Evolutionary conservation across 2,113 vertebrate genomes (phyloP).

Genomic region (Telmatochromis brichardi): DNA sequence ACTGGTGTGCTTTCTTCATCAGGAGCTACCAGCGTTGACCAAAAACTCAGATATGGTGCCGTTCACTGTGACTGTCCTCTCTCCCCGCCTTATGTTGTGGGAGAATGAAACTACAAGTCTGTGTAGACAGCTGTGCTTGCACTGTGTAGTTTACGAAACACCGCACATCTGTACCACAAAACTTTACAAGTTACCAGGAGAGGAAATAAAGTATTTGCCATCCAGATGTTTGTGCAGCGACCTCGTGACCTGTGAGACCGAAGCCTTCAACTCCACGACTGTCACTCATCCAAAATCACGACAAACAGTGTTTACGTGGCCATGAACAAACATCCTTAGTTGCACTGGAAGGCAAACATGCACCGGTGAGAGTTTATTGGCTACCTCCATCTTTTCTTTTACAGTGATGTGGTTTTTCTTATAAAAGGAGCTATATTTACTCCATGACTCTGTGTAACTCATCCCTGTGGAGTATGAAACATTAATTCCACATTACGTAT

Average conservation of each 20-base stretch:
- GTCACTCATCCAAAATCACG: not conserved
- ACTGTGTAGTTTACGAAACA: not conserved
- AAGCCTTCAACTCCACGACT: not conserved
- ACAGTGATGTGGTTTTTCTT: conserved; percentile 3
- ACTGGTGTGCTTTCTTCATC: not conserved
- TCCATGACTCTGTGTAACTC: conserved; percentile 20
- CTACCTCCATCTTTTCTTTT: not conserved
- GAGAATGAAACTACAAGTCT: not conserved
- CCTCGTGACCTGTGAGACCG: fast-evolving
- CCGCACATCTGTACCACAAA: not conserved
- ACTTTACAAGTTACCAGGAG: not conserved
- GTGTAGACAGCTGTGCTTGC: not conserved
- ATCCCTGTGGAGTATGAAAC: conserved; percentile 29
- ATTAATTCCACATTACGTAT: conserved; percentile 24
- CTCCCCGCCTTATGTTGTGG: not conserved
- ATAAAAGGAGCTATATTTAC: conserved; percentile 39
- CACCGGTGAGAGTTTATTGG: not conserved
- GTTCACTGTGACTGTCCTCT: not conserved
- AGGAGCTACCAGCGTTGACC: fast-evolving
- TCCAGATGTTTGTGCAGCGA: not conserved
- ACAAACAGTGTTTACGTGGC: not conserved
- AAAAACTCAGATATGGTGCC: not conserved
- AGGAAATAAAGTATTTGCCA: not conserved
- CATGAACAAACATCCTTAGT: not conserved
- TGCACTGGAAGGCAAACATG: not conserved